Conservation (phyloP, 2,113 vertebrate species). For the Oenanthe melanoleuca region DNA sequence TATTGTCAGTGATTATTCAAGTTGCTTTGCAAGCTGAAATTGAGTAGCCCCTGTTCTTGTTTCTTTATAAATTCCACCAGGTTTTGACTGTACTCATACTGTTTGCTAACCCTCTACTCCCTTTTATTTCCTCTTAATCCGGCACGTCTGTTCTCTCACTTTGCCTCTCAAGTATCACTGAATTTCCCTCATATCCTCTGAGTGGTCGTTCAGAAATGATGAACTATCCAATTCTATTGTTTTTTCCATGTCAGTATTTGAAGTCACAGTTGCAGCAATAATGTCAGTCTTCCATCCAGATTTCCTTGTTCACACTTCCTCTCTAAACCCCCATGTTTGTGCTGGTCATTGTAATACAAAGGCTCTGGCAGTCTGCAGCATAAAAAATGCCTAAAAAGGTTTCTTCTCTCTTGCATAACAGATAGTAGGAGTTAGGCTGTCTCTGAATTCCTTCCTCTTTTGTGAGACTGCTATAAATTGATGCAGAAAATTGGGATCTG, state of each 20-base stretch:
- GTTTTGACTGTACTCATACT: neutral
- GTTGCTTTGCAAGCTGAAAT: neutral
- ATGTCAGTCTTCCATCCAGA: neutral
- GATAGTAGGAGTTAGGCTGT: neutral
- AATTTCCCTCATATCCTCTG: neutral
- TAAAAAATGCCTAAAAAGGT: neutral
- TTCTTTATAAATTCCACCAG: conserved; percentile 26
- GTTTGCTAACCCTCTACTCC: neutral
- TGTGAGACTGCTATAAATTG: neutral
- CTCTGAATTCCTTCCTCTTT: neutral
- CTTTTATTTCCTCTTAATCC: conserved; percentile 27
- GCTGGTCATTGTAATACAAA: neutral
- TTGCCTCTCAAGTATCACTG: conserved; percentile 23
- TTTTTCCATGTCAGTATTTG: conserved; percentile 3
- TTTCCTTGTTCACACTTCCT: neutral
- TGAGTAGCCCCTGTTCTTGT: neutral
- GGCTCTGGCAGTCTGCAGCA: neutral
- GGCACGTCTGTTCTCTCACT: conserved; percentile 33
- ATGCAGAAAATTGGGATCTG: neutral
- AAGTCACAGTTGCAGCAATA: neutral
- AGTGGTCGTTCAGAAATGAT: conserved; percentile 7
- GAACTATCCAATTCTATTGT: neutral
- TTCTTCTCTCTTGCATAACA: neutral
- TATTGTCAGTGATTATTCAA: neutral
- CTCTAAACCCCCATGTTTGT: neutral